Evolutionary conservation across 2,888 invertebrate genomes (phyloP), one percentile per base, ranked within the genome.

Genomic region (Drosophila percnosoma): DNA sequence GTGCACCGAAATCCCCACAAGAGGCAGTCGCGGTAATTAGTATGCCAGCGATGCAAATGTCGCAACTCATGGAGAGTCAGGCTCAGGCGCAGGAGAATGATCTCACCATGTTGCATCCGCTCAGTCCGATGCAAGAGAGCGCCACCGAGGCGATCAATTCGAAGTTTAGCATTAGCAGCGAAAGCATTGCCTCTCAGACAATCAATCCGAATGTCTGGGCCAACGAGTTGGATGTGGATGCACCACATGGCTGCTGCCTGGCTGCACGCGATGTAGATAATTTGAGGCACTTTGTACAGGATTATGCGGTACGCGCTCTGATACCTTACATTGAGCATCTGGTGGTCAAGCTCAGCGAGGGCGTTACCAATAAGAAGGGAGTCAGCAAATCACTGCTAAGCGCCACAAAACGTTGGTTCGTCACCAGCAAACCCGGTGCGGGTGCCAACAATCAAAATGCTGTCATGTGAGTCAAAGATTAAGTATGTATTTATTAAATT

Each of bases 361-460:
- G 96, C 80, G 96, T 96, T 63, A 95, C 96, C 29, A 97, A 97
- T 90, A 97, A 97, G 91, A 98, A 99, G 93, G 98, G 98, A 8
- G 96, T 99, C 4, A 98, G 98, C 91, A 95, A 98, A 91, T 98
- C 98, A 0, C 94, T 99, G 75, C 95, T 99, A 75, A 98, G 97
- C 91, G 99, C 98, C 24, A 98, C 99, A 2, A 98, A 98, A 93
- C 95, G 99, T 83, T 98, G 98, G 97, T 99, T 99, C 93, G 97
- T 97, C 24, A 97, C 97, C 11, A 97, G 96, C 85, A 98, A 98
- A 93, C 96, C 97, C 4, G 97, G 97, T 11, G 95, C 95, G 21
- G 95, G 96, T 69, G 95, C 96, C 57, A 91, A 91, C 68, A 95
- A 96, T 51, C 95, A 95, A 83, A 97, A 96, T 92, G 96, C 97